Conservation (phyloP, 2,797 vertebrate genomes). For the Mormyrops attenuatus region DNA sequence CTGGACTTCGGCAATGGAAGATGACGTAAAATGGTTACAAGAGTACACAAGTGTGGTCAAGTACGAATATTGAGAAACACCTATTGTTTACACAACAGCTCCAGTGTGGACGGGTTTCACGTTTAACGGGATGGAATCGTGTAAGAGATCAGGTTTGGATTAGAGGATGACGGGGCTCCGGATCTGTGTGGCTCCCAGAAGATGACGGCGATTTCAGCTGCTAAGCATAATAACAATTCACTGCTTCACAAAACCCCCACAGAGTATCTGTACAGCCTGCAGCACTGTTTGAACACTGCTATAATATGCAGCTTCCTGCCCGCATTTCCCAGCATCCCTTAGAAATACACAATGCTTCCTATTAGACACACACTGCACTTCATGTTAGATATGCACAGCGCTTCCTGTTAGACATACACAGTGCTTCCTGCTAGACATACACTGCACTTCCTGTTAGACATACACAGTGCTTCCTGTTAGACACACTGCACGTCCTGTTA, state of each 20-base stretch:
- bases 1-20: neutral
- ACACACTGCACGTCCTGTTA: too few relatives aligned
- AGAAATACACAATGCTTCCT: neutral
- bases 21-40: neutral
- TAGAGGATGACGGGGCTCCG: neutral
- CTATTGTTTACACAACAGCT: neutral
- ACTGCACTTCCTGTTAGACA: too few relatives aligned
- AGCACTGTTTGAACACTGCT: neutral
- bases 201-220: neutral
- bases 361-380: too few relatives aligned
- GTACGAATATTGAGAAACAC: neutral
- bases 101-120: neutral
- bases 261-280: neutral
- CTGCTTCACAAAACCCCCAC: neutral
- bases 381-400: too few relatives aligned
- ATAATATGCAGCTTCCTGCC: neutral
- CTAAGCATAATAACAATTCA: neutral
- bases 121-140: neutral
- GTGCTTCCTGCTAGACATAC: too few relatives aligned
- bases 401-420: too few relatives aligned
- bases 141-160: neutral
- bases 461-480: too few relatives aligned
- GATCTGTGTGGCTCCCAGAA: neutral
- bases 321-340: neutral
- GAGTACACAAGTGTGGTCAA: neutral